A percentile compares a stretch with the other conserved stretches of the same genome.
Conservation (phyloP, 2,888 invertebrate species). For the Lycia hirtaria region DNA sequence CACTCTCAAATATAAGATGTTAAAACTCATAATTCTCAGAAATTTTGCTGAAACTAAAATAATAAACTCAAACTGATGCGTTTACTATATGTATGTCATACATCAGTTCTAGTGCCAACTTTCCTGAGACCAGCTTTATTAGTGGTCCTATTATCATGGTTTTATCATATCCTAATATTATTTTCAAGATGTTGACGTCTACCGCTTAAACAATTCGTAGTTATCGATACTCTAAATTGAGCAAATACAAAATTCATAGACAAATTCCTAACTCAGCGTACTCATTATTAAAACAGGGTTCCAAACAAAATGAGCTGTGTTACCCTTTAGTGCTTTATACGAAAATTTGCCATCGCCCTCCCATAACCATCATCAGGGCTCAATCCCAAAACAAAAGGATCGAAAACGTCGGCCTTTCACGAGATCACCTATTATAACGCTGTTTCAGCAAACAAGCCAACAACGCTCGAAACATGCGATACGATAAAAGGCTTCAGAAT, state of each 20-base stretch:
- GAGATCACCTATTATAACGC: slow-evolving; percentile 37
- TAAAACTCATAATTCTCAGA: too few relatives aligned
- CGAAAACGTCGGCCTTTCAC: slow-evolving; percentile 22
- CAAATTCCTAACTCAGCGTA: not conserved
- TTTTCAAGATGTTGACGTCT: too few relatives aligned
- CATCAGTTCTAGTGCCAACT: too few relatives aligned
- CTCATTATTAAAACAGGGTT: not conserved
- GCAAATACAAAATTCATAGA: not conserved
- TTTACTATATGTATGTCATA: too few relatives aligned
- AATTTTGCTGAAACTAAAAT: too few relatives aligned
- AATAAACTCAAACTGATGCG: too few relatives aligned
- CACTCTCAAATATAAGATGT: too few relatives aligned
- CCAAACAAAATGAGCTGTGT: not conserved
- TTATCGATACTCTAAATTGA: too few relatives aligned
- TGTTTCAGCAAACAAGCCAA: slow-evolving; percentile 37
- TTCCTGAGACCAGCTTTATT: too few relatives aligned
- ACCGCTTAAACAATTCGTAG: too few relatives aligned
- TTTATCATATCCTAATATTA: too few relatives aligned
- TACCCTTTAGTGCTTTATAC: slow-evolving; percentile 5
- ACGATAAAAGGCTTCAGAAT: slow-evolving; percentile 43
- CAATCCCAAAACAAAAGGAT: slow-evolving; percentile 22
- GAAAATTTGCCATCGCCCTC: not conserved
- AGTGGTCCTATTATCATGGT: too few relatives aligned
- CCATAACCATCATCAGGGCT: slow-evolving; percentile 15
- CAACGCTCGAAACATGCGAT: slow-evolving; percentile 31